Evolutionary conservation across 2,888 invertebrate genomes (phyloP).

Genomic region (Brachyopa scutellaris): DNA sequence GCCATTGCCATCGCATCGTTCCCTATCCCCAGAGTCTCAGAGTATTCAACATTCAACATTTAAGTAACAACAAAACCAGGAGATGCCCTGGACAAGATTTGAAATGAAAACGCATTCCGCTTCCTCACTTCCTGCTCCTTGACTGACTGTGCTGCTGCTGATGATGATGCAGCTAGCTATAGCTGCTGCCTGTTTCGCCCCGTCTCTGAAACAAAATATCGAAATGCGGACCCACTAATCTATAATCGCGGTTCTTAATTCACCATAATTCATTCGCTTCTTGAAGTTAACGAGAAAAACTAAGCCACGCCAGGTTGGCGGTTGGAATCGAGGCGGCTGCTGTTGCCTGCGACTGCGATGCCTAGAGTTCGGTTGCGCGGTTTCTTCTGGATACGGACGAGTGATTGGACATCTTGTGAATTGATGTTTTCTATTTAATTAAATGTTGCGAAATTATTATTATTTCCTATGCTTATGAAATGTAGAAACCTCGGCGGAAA

Average conservation of each 20-base stretch:
- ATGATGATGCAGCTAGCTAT: conserved; percentile 29
- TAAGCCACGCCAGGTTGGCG: conserved; percentile 47
- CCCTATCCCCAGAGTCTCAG: neutral
- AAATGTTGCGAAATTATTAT: conserved; percentile 70
- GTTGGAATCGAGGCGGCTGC: conserved; percentile 43
- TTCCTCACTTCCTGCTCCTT: conserved; percentile 62
- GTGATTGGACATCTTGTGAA: conserved; percentile 70
- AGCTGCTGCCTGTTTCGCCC: conserved; percentile 21
- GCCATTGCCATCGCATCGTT: conserved; percentile 1
- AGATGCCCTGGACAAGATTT: conserved; percentile 71
- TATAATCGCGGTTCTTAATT: conserved; percentile 72
- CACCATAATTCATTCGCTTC: conserved; percentile 73
- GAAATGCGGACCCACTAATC: conserved; percentile 71
- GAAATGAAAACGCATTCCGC: conserved; percentile 70
- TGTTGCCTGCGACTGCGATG: conserved; percentile 3
- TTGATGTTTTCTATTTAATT: conserved; percentile 73
- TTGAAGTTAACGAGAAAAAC: conserved; percentile 70
- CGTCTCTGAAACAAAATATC: conserved; percentile 69
- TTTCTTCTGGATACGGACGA: conserved; percentile 38
- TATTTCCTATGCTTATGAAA: conserved; percentile 41
- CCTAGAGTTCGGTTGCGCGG: neutral
- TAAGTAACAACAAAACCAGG: conserved; percentile 31
- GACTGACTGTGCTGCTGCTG: conserved; percentile 1
- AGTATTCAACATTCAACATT: conserved; percentile 17
- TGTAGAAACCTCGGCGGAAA: neutral